phyloP scores from a whole-genome alignment of 2,888 invertebrate species.

The Gasteruption jaculator region DNA sequence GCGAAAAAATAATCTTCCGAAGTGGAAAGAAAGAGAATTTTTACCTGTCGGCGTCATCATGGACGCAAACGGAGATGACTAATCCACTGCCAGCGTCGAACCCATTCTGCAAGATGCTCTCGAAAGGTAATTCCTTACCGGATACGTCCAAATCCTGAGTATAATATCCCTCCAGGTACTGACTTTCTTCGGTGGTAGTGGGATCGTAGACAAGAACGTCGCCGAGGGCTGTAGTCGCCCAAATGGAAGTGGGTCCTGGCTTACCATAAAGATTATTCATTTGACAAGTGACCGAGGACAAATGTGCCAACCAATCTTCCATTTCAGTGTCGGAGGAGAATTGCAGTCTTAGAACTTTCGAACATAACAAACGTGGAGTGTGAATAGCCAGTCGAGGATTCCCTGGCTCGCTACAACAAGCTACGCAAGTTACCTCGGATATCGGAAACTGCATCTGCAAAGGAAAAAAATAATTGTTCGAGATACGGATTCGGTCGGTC shows the following conservation, averaged over 20 bases:
- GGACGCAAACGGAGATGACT: constrained; percentile 67
- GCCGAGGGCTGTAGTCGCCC: constrained; percentile 74
- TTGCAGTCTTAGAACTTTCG: constrained; percentile 66
- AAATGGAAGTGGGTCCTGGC: constrained; percentile 70
- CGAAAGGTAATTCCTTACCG: constrained; percentile 65
- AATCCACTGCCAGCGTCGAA: constrained; percentile 69
- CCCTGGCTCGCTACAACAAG: constrained; percentile 76
- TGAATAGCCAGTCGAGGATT: constrained; percentile 72
- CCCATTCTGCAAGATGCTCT: constrained; percentile 65
- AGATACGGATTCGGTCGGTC: too few species aligned
- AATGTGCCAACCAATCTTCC: constrained; percentile 84
- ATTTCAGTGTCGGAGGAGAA: constrained; percentile 79
- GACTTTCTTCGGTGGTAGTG: constrained; percentile 57
- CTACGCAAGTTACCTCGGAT: constrained; percentile 72
- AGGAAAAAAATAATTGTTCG: constrained; percentile 18
- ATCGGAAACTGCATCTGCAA: constrained; percentile 66
- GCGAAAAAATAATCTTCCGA: not conserved
- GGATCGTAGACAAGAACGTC: constrained; percentile 82
- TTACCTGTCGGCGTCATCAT: constrained; percentile 64
- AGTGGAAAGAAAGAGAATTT: not conserved
- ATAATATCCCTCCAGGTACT: constrained; percentile 35
- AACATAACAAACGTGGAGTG: constrained; percentile 60
- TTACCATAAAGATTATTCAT: constrained; percentile 67
- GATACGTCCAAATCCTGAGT: constrained; percentile 66
- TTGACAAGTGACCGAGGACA: constrained; percentile 71